Base-by-base conservation (phyloP, 2,113 vertebrate species). In the Polypterus senegalus region DNA sequence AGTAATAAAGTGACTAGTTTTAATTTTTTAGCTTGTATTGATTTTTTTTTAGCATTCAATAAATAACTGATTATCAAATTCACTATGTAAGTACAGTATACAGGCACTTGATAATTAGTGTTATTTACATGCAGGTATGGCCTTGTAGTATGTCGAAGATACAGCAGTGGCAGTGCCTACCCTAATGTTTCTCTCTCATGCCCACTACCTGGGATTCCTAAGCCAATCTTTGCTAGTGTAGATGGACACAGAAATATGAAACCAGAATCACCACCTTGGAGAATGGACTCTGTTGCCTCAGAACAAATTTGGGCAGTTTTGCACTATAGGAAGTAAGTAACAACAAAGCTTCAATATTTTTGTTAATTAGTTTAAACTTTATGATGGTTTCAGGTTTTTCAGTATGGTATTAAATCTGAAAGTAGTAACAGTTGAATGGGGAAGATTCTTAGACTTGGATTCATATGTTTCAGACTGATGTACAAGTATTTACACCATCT, bases 291-390 rank as follows among this genome's bases (percentile, higher is more conserved):
- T 1, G 91, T 99, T 6, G 92, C 96, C 0, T 0, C 96, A 98
- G 66, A 91, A 92, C 64, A 98, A 98, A 2, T 99, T 98, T 68
- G 96, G 96, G 46, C 90, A 97, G 58, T 99, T 98, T 72, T 99
- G 96, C 73, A 98, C 96, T 0, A 89, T 99, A 62, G 96, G 96
- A 73, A 68, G 95, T 97, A 79, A 89, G 92, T 86, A 46, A 27
- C 27, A 27, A 27, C 27, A 27, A 27, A 27, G 27, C 27, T 27
- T 27, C 27, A 27, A 27, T 27, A 27, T 27, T 27, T 27, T 27
- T 27, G 27, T 1, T 27, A 27, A 27, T 27, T 27, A 27, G 27
- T 27, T n/a, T 27, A 27, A 27, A 27, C 27, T 27, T 2, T 27
- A 27, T 27, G 27, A 27, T 27, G 27, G 27, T 27, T 27, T 27